Conservation (phyloP, 2,888 invertebrate species). For the Hirtodrosophila trivittata region DNA sequence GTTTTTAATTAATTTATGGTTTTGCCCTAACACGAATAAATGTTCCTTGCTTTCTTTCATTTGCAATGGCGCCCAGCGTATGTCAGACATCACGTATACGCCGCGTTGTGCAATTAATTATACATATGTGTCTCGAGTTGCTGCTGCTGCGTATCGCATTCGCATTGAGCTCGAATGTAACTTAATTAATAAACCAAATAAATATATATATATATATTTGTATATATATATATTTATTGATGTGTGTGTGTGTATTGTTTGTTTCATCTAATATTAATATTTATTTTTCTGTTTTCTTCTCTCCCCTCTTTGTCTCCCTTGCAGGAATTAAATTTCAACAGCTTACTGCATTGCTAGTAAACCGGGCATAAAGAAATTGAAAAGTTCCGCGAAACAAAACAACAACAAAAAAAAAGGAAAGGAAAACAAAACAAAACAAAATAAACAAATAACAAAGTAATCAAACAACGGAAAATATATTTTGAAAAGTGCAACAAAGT, state of each 20-base stretch:
- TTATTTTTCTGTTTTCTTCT: slow-evolving; percentile 11
- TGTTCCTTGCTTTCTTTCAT: too few relatives aligned
- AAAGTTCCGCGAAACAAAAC: slow-evolving; percentile 50
- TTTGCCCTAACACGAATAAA: too few relatives aligned
- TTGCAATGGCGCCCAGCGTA: too few relatives aligned
- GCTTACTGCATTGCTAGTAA: slow-evolving; percentile 69
- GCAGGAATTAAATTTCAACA: slow-evolving; percentile 70
- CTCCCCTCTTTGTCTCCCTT: slow-evolving; percentile 14
- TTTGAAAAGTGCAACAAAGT: slow-evolving; percentile 49
- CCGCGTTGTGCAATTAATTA: slow-evolving; percentile 1
- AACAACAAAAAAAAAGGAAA: slow-evolving; percentile 12
- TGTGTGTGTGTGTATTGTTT: too few relatives aligned
- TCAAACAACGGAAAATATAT: not conserved
- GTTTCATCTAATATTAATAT: slow-evolving; percentile 16
- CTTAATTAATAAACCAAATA: slow-evolving; percentile 2
- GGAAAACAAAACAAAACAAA: slow-evolving; percentile 25
- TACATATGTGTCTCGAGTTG: not conserved
- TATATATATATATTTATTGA: slow-evolving; percentile 19
- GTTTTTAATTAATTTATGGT: too few relatives aligned
- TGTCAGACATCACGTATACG: slow-evolving; percentile 3
- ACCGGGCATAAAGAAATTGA: slow-evolving; percentile 51
- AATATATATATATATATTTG: not conserved
- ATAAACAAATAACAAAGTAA: slow-evolving; percentile 17
- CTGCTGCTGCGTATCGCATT: not conserved
- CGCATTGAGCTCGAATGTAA: slow-evolving; percentile 3